These are phyloP conservation scores for Zootoca vivipara DNA, from an alignment of 2,113 vertebrate genomes.

Conservation along the genomic window DNA sequence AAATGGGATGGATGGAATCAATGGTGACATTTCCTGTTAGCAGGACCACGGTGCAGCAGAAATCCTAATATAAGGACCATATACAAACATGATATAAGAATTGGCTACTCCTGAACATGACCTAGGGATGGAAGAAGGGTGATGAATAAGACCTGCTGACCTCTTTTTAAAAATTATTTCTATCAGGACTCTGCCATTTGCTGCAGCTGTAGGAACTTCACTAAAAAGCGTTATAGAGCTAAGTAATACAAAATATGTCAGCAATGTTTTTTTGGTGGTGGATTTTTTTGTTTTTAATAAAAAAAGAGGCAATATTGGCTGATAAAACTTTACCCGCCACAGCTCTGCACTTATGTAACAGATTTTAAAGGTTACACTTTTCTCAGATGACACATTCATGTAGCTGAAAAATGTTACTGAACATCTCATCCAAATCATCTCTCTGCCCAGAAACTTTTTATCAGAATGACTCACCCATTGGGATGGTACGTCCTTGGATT, in stretches of 20 bases:
- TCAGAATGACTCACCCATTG: slow-evolving; percentile 77
- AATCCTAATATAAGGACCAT: too few species aligned
- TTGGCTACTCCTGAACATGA: neutral
- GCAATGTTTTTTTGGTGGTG: neutral
- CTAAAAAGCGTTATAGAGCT: neutral
- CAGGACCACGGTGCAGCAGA: neutral
- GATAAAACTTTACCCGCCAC: neutral
- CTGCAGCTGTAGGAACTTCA: neutral
- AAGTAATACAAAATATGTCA: neutral
- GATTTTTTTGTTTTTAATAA: too few species aligned
- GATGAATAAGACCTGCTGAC: neutral
- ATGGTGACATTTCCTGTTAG: neutral
- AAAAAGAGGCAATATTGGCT: neutral
- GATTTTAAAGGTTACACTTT: neutral
- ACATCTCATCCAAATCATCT: neutral
- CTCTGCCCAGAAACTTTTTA: neutral
- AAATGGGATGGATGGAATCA: neutral
- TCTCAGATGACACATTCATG: neutral
- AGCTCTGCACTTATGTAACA: neutral
- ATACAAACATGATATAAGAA: neutral
- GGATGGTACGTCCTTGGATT: slow-evolving; percentile 86
- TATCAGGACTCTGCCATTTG: neutral
- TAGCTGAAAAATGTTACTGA: neutral
- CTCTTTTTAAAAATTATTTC: neutral
- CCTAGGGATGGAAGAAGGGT: neutral